Evolutionary conservation across 2,888 invertebrate species (phyloP), one percentile per base, ranked within the genome.

Genomic region (Sphaeridia pumilis): DNA sequence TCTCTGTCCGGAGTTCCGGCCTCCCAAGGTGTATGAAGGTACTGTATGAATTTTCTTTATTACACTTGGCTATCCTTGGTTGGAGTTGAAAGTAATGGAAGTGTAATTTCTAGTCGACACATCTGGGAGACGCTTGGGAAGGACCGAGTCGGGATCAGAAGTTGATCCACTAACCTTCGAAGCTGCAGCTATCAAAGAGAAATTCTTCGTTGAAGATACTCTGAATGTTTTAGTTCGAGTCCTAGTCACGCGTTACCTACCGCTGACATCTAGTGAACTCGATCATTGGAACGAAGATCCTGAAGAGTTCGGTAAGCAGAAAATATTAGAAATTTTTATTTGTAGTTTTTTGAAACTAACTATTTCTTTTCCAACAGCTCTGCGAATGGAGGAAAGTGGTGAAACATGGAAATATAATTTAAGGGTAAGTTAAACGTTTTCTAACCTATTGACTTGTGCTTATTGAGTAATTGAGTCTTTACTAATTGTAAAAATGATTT

Each of bases 381-480:
- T 64, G 14, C 34, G 64, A 50, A 61, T 60, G 62, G 88, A 88
- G 66, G 89, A 90, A 70, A 80, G 82, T 12, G 89, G 89, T 1
- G 92, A 93, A 69, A 83, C 85, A n/a, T 92, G 89, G 87, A 92
- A 89, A 69, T 94, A 89, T 69, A 87, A 84, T 67, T 74, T 92
- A 57, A 78, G 87, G 76, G 87, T 87, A 71, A 51, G 47, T 17
- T 20, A n/a, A n/a, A n/a, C n/a, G n/a, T n/a, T 45, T 25, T n/a
- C 5, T 24, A 24, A 12, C 24, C 21, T 14, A 4, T 4, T 36
- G 22, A 49, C 20, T 38, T 55, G 31, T 31, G 14, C 14, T 10
- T 31, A 31, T n/a, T n/a, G n/a, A n/a, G n/a, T n/a, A n/a, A 7
- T 31, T 14, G 7, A 10, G 31, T 7, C 12, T 10, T 42, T 42